Percentiles rank a stretch among this genome's conserved stretches.
phyloP scores from a whole-genome alignment of 2,113 vertebrate species.

The Cranoglanis bouderius region DNA sequence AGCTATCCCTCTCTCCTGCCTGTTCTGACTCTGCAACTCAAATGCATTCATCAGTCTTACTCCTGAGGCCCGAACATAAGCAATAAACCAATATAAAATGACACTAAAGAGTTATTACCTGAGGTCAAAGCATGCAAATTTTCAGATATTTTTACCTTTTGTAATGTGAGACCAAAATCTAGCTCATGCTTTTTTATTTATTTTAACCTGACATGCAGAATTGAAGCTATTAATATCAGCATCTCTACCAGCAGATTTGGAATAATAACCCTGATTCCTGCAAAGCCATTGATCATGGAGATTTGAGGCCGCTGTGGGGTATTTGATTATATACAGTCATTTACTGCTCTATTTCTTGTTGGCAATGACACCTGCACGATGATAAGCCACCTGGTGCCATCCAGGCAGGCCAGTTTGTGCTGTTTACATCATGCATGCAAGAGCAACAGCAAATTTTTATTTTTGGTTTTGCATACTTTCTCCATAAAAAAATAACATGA shows the following conservation, averaged over 20 bases:
- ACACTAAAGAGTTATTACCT: neutral
- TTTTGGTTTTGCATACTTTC: neutral
- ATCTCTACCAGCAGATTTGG: slow-evolving; percentile 4
- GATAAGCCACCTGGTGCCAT: slow-evolving; percentile 22
- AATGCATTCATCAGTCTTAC: neutral
- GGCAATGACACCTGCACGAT: slow-evolving; percentile 1
- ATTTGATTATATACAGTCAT: slow-evolving; percentile 2
- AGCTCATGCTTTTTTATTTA: neutral
- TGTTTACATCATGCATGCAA: neutral
- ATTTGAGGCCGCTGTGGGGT: neutral
- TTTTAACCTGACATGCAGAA: slow-evolving; percentile 13
- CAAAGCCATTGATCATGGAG: slow-evolving; percentile 2
- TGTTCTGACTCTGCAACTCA: neutral
- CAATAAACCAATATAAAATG: neutral
- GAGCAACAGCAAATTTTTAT: neutral
- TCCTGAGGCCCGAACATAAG: neutral
- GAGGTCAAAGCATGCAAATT: neutral
- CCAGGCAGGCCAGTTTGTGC: slow-evolving; percentile 8
- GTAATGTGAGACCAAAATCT: neutral
- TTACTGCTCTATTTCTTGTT: slow-evolving; percentile 13
- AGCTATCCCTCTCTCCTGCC: neutral
- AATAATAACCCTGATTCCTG: neutral
- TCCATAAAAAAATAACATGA: neutral
- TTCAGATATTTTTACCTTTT: neutral
- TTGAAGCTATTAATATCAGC: slow-evolving; percentile 2